Evolutionary conservation across 1,140 invertebrate species (phyloP).

Genomic region (Bilobella aurantiaca): DNA sequence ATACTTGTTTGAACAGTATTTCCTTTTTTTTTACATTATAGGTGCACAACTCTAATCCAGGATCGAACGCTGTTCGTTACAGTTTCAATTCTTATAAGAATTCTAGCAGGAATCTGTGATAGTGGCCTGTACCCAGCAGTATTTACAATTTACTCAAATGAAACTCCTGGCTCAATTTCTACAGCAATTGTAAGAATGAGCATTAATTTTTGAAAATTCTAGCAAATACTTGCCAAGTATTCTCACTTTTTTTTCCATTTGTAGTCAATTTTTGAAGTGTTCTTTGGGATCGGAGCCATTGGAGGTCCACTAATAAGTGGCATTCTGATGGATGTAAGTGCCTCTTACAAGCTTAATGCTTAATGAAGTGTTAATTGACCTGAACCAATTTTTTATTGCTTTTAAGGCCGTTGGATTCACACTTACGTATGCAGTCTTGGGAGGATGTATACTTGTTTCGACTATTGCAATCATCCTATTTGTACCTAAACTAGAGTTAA

Average conservation of each 20-base stretch:
- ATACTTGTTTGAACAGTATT: background rate
- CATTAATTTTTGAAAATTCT: background rate
- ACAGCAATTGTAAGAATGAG: constrained; percentile 67
- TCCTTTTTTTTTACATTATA: constrained; percentile 41
- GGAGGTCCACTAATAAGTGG: constrained; percentile 75
- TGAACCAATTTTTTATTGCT: background rate
- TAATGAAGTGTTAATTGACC: background rate
- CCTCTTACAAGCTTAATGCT: background rate
- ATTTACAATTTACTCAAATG: constrained; percentile 86
- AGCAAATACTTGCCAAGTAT: background rate
- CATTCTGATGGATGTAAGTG: constrained; percentile 55
- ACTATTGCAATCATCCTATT: constrained; percentile 63
- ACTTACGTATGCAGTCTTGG: constrained; percentile 72
- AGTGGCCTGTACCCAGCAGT: constrained; percentile 83
- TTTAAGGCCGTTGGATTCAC: constrained; percentile 64
- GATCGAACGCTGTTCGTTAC: constrained; percentile 70
- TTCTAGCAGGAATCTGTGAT: constrained; percentile 82
- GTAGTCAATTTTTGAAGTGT: constrained; percentile 73
- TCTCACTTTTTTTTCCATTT: background rate
- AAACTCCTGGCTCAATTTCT: constrained; percentile 80
- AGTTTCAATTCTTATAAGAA: constrained; percentile 72
- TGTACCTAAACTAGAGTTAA: constrained; percentile 55
- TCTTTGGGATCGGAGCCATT: constrained; percentile 77
- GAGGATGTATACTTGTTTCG: constrained; percentile 60
- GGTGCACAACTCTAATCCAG: constrained; percentile 67